Conservation (phyloP, 2,797 vertebrate genomes). For the Alauda arvensis region DNA sequence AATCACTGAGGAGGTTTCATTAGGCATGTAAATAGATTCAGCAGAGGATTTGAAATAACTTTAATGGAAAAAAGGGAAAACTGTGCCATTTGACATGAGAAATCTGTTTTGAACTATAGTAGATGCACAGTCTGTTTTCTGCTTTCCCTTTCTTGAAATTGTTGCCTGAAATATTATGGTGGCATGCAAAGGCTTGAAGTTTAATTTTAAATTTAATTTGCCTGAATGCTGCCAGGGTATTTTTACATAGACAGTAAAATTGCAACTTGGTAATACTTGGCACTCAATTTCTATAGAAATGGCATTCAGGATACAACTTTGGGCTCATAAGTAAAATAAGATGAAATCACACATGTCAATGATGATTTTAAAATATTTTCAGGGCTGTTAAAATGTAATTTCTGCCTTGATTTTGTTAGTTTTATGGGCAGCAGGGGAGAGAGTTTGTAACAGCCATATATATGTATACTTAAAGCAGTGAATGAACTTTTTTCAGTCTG, state of each 20-base stretch:
- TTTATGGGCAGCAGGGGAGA: background rate
- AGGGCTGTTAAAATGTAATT: background rate
- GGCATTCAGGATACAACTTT: background rate
- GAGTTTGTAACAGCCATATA: background rate
- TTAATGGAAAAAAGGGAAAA: constrained; percentile 17
- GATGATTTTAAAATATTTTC: background rate
- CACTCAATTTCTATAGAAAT: background rate
- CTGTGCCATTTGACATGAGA: constrained; percentile 26
- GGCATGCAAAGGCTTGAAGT: constrained; percentile 49
- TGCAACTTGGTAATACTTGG: background rate
- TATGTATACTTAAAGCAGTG: background rate
- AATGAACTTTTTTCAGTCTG: constrained; percentile 41
- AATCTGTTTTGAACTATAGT: constrained; percentile 41
- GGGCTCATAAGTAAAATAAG: background rate
- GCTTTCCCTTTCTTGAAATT: constrained; percentile 40
- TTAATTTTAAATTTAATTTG: constrained; percentile 63
- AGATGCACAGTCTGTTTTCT: background rate
- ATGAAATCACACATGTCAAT: background rate
- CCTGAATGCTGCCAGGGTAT: constrained; percentile 55
- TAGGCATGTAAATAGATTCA: constrained; percentile 51
- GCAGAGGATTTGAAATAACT: constrained; percentile 46
- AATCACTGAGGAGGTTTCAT: background rate
- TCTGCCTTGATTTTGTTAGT: background rate
- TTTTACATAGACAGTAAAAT: constrained; percentile 59
- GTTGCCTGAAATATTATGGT: constrained; percentile 40